Conservation (phyloP, 64 coral and sea anemone species). For the Dendronephthya gigantea region DNA sequence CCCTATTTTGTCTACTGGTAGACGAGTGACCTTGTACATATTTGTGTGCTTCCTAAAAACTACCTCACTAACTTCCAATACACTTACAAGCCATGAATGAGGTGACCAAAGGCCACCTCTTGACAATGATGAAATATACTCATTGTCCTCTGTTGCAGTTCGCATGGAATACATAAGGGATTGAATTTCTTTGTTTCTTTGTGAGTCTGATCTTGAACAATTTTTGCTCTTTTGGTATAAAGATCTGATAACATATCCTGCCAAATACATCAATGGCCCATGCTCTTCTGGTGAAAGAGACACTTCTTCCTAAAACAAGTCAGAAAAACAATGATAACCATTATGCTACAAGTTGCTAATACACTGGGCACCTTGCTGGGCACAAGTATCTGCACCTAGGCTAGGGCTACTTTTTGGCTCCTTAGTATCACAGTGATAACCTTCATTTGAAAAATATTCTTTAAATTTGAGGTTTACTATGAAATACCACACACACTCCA, state of each 20-base stretch:
- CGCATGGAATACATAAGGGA: neutral
- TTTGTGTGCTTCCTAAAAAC: neutral
- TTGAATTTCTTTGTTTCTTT: neutral
- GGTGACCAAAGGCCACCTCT: conserved; percentile 2
- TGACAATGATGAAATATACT: neutral
- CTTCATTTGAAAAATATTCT: neutral
- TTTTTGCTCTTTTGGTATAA: neutral
- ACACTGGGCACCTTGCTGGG: too few relatives aligned
- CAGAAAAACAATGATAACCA: neutral
- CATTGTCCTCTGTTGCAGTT: neutral
- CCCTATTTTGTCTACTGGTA: neutral
- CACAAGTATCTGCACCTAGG: too few relatives aligned
- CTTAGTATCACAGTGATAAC: too few relatives aligned
- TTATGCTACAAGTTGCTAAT: too few relatives aligned
- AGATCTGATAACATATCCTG: conserved; percentile 1
- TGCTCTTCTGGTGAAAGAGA: neutral
- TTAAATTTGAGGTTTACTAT: neutral
- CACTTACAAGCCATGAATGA: neutral
- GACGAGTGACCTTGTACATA: neutral
- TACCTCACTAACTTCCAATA: neutral
- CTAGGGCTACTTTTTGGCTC: too few relatives aligned
- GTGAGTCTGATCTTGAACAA: neutral
- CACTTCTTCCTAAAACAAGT: neutral
- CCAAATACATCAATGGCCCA: neutral
- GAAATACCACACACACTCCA: too few relatives aligned